phyloP scores from a whole-genome alignment of 2,113 vertebrate genomes.

The Oreochromis niloticus region DNA sequence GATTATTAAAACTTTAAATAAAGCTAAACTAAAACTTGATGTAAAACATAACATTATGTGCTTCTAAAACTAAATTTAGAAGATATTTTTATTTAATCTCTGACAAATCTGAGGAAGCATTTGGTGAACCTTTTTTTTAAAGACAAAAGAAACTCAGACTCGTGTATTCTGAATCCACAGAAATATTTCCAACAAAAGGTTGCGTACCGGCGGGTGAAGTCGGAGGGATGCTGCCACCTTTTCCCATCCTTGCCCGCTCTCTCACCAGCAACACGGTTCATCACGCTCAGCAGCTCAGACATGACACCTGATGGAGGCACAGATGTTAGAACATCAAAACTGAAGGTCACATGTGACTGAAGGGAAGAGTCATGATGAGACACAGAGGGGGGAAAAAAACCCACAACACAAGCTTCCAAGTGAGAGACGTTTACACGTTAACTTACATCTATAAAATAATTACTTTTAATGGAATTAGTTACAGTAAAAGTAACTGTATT shows the following conservation, averaged over 20 bases:
- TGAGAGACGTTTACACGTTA: not conserved
- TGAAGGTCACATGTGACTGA: not conserved
- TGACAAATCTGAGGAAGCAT: not conserved
- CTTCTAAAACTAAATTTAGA: not conserved
- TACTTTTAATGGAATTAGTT: not conserved
- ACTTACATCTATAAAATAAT: not conserved
- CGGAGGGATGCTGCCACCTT: slow-evolving; percentile 61
- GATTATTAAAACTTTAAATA: not conserved
- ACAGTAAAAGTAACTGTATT: not conserved
- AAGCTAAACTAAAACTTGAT: not conserved
- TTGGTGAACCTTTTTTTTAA: not conserved
- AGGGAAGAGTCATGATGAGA: not conserved
- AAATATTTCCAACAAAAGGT: rapidly evolving
- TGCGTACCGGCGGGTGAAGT: slow-evolving; percentile 54
- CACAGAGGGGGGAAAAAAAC: rapidly evolving
- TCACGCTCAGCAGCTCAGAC: slow-evolving; percentile 53
- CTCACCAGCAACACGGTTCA: slow-evolving; percentile 43
- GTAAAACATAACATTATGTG: not conserved
- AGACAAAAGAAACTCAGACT: not conserved
- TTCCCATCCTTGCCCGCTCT: not conserved
- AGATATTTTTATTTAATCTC: not conserved
- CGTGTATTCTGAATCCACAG: rapidly evolving
- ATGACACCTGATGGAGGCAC: slow-evolving; percentile 27
- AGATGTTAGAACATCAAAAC: not conserved
- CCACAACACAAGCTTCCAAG: not conserved